Conservation (phyloP, 92 coral and sea anemone species). For the Epizoanthus stellaris region DNA sequence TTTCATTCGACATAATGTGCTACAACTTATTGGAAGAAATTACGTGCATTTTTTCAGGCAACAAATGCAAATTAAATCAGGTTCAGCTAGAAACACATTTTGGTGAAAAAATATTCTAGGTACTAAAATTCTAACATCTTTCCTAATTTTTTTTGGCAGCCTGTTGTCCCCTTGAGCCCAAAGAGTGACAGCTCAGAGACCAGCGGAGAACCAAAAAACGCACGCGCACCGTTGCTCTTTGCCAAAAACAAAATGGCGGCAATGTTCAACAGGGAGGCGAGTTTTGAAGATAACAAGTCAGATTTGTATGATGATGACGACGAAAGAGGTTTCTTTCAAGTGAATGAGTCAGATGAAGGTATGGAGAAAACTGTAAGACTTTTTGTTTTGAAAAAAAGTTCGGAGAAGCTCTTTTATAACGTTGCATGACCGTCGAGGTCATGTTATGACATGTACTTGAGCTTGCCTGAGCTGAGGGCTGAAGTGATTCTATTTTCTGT, state of each 20-base stretch:
- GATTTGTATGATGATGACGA: conserved; percentile 96
- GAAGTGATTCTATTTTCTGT: not conserved
- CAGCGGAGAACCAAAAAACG: conserved; percentile 81
- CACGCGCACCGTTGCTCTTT: conserved; percentile 73
- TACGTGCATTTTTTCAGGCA: too few species aligned
- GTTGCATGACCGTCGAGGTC: not conserved
- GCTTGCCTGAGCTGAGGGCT: too few species aligned
- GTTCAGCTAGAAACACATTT: not conserved
- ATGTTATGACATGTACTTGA: too few species aligned
- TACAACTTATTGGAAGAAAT: too few species aligned
- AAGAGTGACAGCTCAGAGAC: conserved; percentile 81
- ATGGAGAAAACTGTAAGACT: not conserved
- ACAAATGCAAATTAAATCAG: not conserved
- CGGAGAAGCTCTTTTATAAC: not conserved
- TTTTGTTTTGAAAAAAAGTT: not conserved
- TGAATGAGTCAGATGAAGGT: conserved; percentile 99
- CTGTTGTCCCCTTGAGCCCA: conserved; percentile 82
- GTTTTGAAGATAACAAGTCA: conserved; percentile 93
- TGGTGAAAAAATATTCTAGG: not conserved
- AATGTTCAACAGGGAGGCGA: conserved; percentile 86
- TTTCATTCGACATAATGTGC: too few species aligned
- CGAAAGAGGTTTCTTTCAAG: conserved; percentile 87
- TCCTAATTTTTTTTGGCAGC: conserved; percentile 30
- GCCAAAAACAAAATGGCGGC: conserved; percentile 94
- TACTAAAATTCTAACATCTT: conserved; percentile 42